phyloP scores from a whole-genome alignment of 2,797 vertebrate genomes.

The Acanthiza pusilla region DNA sequence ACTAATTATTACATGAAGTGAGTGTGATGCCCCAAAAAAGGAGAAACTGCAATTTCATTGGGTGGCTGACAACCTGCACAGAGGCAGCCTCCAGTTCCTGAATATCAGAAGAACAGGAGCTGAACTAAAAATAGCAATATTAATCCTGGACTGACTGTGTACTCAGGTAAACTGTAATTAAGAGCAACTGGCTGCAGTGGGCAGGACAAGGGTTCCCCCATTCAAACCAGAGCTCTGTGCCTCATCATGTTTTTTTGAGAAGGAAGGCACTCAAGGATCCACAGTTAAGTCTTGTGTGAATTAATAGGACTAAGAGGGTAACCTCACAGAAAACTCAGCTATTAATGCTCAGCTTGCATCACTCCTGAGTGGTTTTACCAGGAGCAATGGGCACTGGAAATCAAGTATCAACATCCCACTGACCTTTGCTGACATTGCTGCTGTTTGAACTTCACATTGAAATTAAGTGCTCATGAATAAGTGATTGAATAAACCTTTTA shows the following conservation, averaged over 20 bases:
- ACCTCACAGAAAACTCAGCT: not conserved
- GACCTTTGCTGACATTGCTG: not conserved
- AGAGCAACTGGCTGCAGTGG: not conserved
- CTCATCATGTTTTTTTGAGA: not conserved
- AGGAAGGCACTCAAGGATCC: not conserved
- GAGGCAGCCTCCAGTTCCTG: not conserved
- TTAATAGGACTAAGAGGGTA: not conserved
- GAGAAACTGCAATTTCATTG: not conserved
- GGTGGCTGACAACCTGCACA: not conserved
- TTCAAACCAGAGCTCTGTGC: not conserved
- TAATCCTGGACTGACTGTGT: not conserved
- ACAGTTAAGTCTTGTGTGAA: not conserved
- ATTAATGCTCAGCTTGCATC: not conserved
- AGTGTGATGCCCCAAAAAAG: not conserved
- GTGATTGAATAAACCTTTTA: not conserved
- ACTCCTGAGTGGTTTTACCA: not conserved
- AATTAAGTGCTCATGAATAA: not conserved
- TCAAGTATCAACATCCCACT: not conserved
- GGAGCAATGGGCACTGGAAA: not conserved
- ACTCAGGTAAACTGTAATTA: not conserved
- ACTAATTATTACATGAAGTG: not conserved
- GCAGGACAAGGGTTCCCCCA: not conserved
- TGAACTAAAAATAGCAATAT: not conserved
- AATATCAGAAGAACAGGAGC: not conserved
- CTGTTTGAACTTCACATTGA: not conserved